Evolutionary conservation across 2,888 invertebrate species (phyloP), one percentile per base, ranked within the genome.

Genomic region (Tenthredo livida): DNA sequence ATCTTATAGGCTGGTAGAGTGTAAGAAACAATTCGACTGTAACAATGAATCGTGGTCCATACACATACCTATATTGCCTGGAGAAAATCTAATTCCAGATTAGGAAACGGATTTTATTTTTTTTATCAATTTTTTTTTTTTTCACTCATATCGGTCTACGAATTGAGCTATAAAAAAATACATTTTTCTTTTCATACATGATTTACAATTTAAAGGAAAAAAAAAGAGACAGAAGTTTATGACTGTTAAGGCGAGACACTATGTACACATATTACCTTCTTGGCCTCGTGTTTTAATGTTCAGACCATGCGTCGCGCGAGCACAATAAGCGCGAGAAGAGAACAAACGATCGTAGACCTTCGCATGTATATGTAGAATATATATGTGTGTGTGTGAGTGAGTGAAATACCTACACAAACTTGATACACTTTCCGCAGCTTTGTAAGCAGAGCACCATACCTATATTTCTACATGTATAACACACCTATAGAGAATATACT

Each of bases 281-380:
- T 77, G 77, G 77, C 54, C 75, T 77, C 77, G 77, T 29, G 54
- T 77, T 77, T 77, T 77, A 77, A 50, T 50, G 50, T 54, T 17
- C 77, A 77, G 77, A 54, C 77, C 50, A 54, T 25, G 77, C 77
- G 54, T 77, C 77, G 77, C 77, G 77, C 43, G 40, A 33, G 77
- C 33, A 77, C 54, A 77, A 50, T 54, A 40, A 77, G 33, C 54
- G 33, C 54, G n/a, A n/a, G 54, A n/a, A 21, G 61, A 40, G 80
- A 80, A 80, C 61, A 80, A 80, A 80, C 80, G 80, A 77, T 77
- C 65, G 80, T 25, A 80, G 61, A 80, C 80, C 80, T 80, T 80
- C 83, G 83, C 67, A 7, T 43, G 70, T 65, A 77, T 12, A 2
- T 61, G 21, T 21, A 61, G 10, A 25, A 21, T 61, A 21, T n/a